phyloP scores from a whole-genome alignment of 2,888 invertebrate genomes.

The Philereme transversata region DNA sequence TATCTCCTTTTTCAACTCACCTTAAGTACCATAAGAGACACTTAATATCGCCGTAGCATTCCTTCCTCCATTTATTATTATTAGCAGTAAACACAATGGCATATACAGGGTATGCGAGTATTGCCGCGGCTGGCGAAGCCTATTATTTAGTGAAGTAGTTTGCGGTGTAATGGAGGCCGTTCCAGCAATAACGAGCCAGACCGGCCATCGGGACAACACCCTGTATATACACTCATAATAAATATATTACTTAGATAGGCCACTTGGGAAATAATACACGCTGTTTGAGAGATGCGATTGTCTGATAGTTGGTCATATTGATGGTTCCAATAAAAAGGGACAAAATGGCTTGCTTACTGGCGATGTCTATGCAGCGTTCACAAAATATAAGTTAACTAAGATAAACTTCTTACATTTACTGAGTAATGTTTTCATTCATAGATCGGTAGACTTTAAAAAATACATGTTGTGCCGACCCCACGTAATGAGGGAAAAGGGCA shows the following conservation, averaged over 20 bases:
- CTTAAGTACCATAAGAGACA: slow-evolving; percentile 18
- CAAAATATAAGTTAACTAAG: no score
- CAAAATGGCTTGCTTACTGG: slow-evolving; percentile 7
- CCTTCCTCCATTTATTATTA: slow-evolving; percentile 33
- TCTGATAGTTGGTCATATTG: slow-evolving; percentile 21
- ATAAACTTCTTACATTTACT: no score
- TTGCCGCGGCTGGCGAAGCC: slow-evolving; percentile 37
- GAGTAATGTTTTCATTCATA: no score
- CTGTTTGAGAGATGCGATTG: slow-evolving; percentile 30
- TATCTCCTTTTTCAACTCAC: slow-evolving; percentile 1
- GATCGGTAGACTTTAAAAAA: no score
- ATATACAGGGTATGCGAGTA: slow-evolving; percentile 28
- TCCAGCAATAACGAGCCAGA: slow-evolving; percentile 48
- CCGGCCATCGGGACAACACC: slow-evolving; percentile 32
- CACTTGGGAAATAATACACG: slow-evolving; percentile 30
- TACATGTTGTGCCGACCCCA: no score
- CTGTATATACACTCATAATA: slow-evolving; percentile 35
- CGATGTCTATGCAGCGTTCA: neutral
- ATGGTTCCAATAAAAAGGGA: slow-evolving; percentile 14
- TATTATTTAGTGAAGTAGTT: slow-evolving; percentile 59
- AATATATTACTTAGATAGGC: slow-evolving; percentile 39
- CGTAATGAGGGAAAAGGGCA: no score
- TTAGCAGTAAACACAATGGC: slow-evolving; percentile 35
- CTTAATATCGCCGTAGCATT: slow-evolving; percentile 26
- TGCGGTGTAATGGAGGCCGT: slow-evolving; percentile 51